These are phyloP conservation scores for Siderastrea siderea DNA, from an alignment of 92 coral and sea anemone species.

Conservation along the genomic window DNA sequence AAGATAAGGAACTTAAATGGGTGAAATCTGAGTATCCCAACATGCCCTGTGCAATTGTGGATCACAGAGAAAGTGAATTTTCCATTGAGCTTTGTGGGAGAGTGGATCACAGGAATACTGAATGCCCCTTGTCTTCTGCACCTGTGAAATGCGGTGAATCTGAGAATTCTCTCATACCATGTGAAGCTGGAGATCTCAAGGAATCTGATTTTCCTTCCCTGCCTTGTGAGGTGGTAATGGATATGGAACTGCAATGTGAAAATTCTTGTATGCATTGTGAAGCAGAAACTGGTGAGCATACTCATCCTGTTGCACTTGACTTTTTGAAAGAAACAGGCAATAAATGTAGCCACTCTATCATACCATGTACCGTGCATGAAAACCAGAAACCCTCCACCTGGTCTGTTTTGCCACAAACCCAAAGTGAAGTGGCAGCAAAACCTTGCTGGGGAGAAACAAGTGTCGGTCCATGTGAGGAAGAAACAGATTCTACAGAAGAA, in stretches of 20 bases:
- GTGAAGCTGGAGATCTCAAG: no score
- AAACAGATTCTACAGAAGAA: not conserved
- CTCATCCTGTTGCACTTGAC: not conserved
- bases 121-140: not conserved
- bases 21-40: not conserved
- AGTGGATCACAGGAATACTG: not conserved
- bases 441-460: not conserved
- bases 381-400: not conserved
- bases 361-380: not conserved
- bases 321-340: not conserved
- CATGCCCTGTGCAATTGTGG: not conserved
- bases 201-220: not conserved
- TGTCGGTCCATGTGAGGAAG: not conserved
- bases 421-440: not conserved
- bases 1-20: not conserved
- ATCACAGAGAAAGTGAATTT: not conserved
- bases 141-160: no score
- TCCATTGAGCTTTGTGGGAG: not conserved
- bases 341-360: not conserved
- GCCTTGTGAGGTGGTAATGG: not conserved
- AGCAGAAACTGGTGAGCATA: not conserved
- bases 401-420: not conserved
- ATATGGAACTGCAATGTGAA: not conserved
- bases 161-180: no score
- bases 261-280: not conserved